Conservation (phyloP, 2,113 vertebrate species). For the Xerus inauris region DNA sequence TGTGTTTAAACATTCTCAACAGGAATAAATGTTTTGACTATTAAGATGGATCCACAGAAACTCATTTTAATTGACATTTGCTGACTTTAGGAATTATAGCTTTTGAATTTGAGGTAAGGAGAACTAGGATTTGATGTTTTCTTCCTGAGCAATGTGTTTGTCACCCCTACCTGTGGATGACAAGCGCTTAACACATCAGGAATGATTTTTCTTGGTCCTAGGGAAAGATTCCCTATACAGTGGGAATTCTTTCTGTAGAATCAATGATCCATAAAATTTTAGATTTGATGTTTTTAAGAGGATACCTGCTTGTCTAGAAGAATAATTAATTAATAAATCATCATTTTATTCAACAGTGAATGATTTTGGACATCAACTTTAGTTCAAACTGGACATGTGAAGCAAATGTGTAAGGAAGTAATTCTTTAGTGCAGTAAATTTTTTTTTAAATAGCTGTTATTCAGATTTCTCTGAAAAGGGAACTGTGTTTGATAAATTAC, state of each 20-base stretch:
- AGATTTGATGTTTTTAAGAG: background rate
- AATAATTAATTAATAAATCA: background rate
- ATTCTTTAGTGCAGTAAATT: background rate
- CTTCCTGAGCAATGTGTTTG: background rate
- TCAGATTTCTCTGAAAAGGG: background rate
- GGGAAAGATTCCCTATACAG: background rate
- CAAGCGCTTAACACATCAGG: background rate
- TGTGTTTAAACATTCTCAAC: background rate
- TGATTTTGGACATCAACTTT: background rate
- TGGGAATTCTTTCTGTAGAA: background rate
- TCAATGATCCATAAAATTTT: background rate
- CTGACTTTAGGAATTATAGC: background rate
- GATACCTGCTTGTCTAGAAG: background rate
- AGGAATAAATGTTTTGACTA: conserved; percentile 22
- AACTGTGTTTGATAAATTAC: conserved; percentile 17
- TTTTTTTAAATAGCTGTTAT: conserved; percentile 45
- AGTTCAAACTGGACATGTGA: background rate
- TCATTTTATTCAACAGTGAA: background rate
- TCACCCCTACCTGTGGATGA: background rate
- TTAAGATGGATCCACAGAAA: conserved; percentile 2
- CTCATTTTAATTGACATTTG: background rate
- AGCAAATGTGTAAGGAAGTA: background rate
- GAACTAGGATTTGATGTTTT: background rate
- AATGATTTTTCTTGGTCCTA: background rate
- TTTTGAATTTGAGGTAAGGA: background rate